Base-by-base conservation (phyloP, 2,113 vertebrate species). In the Aegypius monachus region DNA sequence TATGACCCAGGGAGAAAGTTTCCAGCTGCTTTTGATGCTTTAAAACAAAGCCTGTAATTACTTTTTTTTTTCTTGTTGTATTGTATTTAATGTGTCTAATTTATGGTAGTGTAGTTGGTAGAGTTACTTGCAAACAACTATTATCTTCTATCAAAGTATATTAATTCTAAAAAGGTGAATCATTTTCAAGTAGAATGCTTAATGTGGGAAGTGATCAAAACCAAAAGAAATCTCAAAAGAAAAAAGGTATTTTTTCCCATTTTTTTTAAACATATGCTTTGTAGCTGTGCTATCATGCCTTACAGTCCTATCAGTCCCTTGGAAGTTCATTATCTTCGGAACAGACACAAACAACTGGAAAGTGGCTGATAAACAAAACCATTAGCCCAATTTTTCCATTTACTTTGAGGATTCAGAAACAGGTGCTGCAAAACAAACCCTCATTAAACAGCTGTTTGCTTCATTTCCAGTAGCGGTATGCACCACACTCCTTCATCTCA, bases 371-470 rank as follows among this genome's bases (percentile, higher is more conserved):
- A 95, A 97, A 88, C 75, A 97, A 92, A 95, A 88, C 22, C 43
- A 93, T 97, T 95, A 96, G 52, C 50, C 62, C 55, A 91, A 40
- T 92, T 91, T 96, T 94, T 55, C 89, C 73, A 95, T 94, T 96
- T 93, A 81, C 50, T 93, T 94, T 75, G 47, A 96, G 87, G 22
- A 74, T 92, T 91, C 73, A 87, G 59, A 94, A 96, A 56, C 66
- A 86, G 77, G 75, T 91, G 70, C 62, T 92, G 34, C 62, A 93
- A 91, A 88, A 70, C 36, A 89, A 96, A 56, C 14, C 34, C 68
- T 95, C 86, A 91, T 94, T 93, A 91, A 88, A 93, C 48, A 94
- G 50, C 77, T 94, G 63, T 67, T 95, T 87, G 11, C 74, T 96
- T 93, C 40, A 58, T 88, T 96, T 96, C 52, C 58, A 81, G 58